Evolutionary conservation across 2,888 invertebrate genomes (phyloP), one percentile per base, ranked within the genome.

Genomic region (Xestia xanthographa): DNA sequence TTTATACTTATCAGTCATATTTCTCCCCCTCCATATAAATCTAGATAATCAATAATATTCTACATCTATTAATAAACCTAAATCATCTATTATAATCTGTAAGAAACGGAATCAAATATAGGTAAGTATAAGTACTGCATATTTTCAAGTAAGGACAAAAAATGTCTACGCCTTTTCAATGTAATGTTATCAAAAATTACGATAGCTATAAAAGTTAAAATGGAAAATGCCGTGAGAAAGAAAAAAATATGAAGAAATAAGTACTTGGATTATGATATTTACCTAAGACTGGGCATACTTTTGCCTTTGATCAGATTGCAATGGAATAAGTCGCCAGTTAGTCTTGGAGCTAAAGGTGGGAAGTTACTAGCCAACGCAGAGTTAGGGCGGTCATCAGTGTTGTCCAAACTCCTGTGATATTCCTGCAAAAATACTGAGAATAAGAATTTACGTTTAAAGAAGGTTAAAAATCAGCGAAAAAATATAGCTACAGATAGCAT

Each of bases 281-380:
- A 99, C 99, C 99, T 99, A 81, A 99, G 96, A 92, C 99, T 99
- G 5, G 99, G 99, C 99, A 99, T 99, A 97, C 99, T 99, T 96
- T 99, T 99, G 80, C 99, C 99, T 97, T 99, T 98, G 80, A 98
- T 98, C 70, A 99, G 97, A 94, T 98, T 98, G 88, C 95, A 95
- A 62, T 95, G 95, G 83, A 97, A 96, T 69, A 96, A 91, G 87
- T 97, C 97, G 34, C 96, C 96, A 45, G 97, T 95, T 3, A 95
- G 85, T 82, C 97, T 95, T 0, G 97, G 97, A 22, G 97, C 97
- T 70, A 97, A 92, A 0, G 97, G 97, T 4, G 97, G 96, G 84
- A 98, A 98, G 66, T 97, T 97, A 72, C 97, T 97, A 70, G 97
- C 97, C 1, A 98, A 97, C 63, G 97, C 97, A 2, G 98, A 98